Evolutionary conservation across 2,113 vertebrate species (phyloP).

Genomic region (Anarhynchus alexandrinus): DNA sequence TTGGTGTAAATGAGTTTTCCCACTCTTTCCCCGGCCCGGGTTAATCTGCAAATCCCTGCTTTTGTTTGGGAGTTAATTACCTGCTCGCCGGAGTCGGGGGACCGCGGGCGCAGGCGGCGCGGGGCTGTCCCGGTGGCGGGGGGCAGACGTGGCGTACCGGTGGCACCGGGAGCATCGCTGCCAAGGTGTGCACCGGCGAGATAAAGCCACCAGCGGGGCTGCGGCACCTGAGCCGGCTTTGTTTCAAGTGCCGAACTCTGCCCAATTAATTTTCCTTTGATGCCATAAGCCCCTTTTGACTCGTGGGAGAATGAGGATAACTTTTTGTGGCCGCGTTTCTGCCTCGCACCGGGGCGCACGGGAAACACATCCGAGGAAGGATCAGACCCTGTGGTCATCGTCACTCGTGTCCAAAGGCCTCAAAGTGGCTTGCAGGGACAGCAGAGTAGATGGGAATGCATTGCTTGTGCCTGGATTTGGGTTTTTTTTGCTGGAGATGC

Average conservation of each 20-base stretch:
- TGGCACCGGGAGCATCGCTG: background rate
- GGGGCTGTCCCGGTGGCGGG: background rate
- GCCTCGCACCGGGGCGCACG: fast-evolving
- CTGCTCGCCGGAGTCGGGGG: conserved; percentile 40
- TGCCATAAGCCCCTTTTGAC: background rate
- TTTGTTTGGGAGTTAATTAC: conserved; percentile 79
- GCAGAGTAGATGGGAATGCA: background rate
- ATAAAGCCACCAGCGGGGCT: background rate
- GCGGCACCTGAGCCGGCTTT: background rate
- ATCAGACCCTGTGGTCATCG: background rate
- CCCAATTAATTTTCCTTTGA: conserved; percentile 64
- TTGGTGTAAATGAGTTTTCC: conserved; percentile 77
- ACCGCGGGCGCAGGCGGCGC: background rate
- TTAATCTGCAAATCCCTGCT: conserved; percentile 79
- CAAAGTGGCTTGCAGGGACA: background rate
- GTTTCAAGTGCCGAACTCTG: background rate
- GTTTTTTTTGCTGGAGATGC: background rate
- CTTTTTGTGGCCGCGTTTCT: background rate
- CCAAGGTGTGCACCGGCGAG: background rate
- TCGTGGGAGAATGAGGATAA: background rate
- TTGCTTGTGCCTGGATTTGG: background rate
- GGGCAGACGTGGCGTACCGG: background rate
- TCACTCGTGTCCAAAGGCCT: background rate
- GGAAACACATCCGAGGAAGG: background rate
- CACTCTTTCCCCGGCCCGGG: conserved; percentile 30